Conservation (phyloP, 2,888 invertebrate species). For the Dendrolimus pini region DNA sequence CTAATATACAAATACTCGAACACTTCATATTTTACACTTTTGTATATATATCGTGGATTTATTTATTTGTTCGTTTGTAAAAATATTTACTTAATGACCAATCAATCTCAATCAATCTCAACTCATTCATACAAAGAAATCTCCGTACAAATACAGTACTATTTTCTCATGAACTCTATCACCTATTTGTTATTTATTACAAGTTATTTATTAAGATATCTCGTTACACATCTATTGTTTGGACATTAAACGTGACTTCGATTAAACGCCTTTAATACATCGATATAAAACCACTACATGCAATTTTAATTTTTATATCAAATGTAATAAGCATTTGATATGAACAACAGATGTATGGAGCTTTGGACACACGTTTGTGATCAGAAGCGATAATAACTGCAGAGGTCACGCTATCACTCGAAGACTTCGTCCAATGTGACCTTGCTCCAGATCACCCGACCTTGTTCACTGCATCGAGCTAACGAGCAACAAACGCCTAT, state of each 20-base stretch:
- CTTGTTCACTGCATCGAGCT: conserved; percentile 55
- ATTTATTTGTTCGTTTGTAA: no score
- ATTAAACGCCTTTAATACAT: neutral
- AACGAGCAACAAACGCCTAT: conserved; percentile 46
- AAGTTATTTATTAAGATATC: neutral
- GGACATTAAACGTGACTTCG: neutral
- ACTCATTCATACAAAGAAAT: neutral
- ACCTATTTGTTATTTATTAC: neutral
- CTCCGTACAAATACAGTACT: neutral
- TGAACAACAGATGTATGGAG: conserved; percentile 15
- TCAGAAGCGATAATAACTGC: conserved; percentile 51
- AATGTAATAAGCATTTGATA: conserved; percentile 10
- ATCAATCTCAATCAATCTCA: no score
- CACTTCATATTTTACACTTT: no score
- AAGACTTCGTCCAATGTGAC: conserved; percentile 55
- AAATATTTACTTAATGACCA: no score
- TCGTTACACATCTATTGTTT: conserved; percentile 1
- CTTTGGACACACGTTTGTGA: conserved; percentile 26
- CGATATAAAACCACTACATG: neutral
- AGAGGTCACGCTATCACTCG: conserved; percentile 69
- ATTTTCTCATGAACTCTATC: neutral
- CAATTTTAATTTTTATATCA: neutral
- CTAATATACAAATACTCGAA: no score
- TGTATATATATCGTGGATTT: no score
- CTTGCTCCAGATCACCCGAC: conserved; percentile 63